A percentile compares a stretch with the other conserved stretches of the same genome.
phyloP scores from a whole-genome alignment of 2,113 vertebrate species.

The Crotophaga sulcirostris region DNA sequence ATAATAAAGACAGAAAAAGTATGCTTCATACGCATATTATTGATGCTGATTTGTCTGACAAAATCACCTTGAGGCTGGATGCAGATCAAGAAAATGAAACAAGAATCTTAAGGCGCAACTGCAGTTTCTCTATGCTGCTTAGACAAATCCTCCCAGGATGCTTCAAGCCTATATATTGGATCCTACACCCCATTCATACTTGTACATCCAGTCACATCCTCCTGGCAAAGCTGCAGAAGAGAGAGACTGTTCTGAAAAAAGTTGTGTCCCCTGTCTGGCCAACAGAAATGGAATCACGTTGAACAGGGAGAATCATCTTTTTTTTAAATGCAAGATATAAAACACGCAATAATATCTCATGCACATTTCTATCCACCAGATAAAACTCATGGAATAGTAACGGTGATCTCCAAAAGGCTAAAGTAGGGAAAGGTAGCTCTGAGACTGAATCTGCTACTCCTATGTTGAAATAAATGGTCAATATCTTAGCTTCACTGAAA shows the following conservation, averaged over 20 bases:
- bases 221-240: not conserved
- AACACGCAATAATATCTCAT: not conserved
- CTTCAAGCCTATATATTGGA: not conserved
- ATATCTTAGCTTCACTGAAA: not conserved
- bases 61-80: not conserved
- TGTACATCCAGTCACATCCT: not conserved
- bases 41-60: not conserved
- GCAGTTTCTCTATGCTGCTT: not conserved
- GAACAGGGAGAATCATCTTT: not conserved
- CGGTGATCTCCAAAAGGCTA: not conserved
- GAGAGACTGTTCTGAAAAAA: not conserved
- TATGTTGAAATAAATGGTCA: not conserved
- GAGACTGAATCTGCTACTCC: not conserved
- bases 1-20: not conserved
- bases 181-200: not conserved
- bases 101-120: not conserved
- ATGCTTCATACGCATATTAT: not conserved
- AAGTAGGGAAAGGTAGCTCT: not conserved
- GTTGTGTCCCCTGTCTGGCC: not conserved
- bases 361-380: rapidly evolving
- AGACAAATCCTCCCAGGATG: not conserved
- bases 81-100: not conserved
- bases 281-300: not conserved
- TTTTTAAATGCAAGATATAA: not conserved
- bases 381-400: not conserved